Conservation (phyloP, 2,888 invertebrate genomes). For the Coronaproctus castanopsis region DNA sequence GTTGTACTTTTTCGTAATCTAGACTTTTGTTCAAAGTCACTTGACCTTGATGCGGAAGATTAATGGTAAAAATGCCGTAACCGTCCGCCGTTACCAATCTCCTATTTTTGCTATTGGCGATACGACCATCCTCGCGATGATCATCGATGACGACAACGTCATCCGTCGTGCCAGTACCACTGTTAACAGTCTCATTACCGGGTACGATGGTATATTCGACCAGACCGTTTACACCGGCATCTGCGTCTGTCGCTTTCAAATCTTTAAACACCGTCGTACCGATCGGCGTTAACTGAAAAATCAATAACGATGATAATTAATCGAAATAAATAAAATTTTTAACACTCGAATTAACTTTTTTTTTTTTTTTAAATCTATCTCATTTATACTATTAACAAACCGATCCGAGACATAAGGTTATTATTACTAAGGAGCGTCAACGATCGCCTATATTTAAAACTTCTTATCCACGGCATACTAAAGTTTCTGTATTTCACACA, state of each 20-base stretch:
- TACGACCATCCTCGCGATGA: background rate
- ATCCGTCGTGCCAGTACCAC: conserved; percentile 36
- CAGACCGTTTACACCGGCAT: conserved; percentile 70
- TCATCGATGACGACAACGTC: conserved; percentile 33
- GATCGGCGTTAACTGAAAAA: conserved; percentile 57
- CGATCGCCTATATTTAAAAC: too few species aligned
- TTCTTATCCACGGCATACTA: too few species aligned
- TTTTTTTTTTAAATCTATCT: too few species aligned
- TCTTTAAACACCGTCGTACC: conserved; percentile 69
- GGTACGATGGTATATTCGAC: conserved; percentile 68
- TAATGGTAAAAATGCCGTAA: conserved; percentile 62
- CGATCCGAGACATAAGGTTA: background rate
- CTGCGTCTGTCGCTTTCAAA: conserved; percentile 57
- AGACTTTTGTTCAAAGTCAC: conserved; percentile 66
- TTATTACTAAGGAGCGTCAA: background rate
- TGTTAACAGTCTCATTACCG: conserved; percentile 43
- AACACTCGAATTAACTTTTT: too few species aligned
- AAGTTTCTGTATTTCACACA: too few species aligned
- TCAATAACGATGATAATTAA: too few species aligned
- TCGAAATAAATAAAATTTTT: too few species aligned
- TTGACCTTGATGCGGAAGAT: conserved; percentile 70
- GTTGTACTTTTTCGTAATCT: conserved; percentile 71
- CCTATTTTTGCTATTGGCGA: conserved; percentile 7
- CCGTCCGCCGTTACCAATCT: conserved; percentile 38
- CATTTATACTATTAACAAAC: too few species aligned